phyloP scores from a whole-genome alignment of 2,113 vertebrate species.

The Oxyura jamaicensis region DNA sequence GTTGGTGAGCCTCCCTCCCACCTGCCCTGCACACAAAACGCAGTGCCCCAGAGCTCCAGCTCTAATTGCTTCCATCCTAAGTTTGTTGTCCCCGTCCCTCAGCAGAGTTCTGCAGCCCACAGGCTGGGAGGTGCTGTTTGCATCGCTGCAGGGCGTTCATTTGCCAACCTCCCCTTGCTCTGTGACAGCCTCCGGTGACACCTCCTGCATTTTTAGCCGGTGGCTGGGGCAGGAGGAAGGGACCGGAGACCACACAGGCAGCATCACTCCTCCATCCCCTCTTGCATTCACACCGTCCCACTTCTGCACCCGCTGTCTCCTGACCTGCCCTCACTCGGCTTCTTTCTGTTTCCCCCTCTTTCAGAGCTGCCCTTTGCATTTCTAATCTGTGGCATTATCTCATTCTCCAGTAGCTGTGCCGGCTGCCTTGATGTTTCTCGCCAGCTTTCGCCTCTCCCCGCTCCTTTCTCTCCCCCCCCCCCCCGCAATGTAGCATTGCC shows the following conservation, averaged over 20 bases:
- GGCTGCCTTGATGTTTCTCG: constrained; percentile 29
- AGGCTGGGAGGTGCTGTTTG: neutral
- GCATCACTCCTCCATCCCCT: neutral
- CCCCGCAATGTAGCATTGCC: constrained; percentile 2
- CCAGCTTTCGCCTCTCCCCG: constrained; percentile 20
- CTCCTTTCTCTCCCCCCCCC: neutral
- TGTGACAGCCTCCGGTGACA: neutral
- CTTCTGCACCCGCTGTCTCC: neutral
- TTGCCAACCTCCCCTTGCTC: neutral
- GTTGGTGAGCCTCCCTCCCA: rapidly evolving
- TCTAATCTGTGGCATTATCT: constrained; percentile 45
- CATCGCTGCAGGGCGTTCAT: neutral
- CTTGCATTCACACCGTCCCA: neutral
- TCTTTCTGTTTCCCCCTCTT: neutral
- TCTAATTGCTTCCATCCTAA: neutral
- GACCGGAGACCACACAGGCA: neutral
- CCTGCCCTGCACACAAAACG: neutral
- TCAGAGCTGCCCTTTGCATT: constrained; percentile 35
- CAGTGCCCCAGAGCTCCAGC: neutral
- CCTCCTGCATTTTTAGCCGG: constrained; percentile 2
- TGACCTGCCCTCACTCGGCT: neutral
- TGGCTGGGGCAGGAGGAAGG: neutral
- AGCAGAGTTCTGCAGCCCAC: neutral
- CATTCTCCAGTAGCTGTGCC: neutral
- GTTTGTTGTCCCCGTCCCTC: neutral